Base-by-base conservation (phyloP, 2,888 invertebrate genomes). In the Fissipunctia ypsillon region DNA sequence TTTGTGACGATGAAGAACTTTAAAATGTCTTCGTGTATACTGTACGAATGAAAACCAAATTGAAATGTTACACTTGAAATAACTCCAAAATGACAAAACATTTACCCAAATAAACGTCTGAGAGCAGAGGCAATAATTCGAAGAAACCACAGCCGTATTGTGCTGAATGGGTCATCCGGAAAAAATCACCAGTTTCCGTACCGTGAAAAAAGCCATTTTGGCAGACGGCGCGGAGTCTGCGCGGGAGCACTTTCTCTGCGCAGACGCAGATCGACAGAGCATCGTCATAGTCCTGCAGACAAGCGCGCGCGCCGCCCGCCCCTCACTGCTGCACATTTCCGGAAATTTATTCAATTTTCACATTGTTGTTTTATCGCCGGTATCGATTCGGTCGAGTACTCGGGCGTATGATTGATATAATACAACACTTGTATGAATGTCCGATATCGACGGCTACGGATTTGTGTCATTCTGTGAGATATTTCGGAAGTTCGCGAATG, bases 181-280 rank as follows among this genome's bases (percentile, higher is more conserved):
- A 95, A 94, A 95, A 93, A 90, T 88, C 90, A 92, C 89, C 91
- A 74, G 93, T 95, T 94, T 93, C 87, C 91, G 92, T 92, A 92
- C 92, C 95, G 93, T 94, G 94, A 95, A 95, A 95, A 80, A 94
- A 93, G 91, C 84, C 90, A 91, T 93, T 94, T 95, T 95, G 96
- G 95, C 95, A 95, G 96, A 94, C 96, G 94, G 92, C 95, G 92
- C 93, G 92, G 94, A 95, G 96, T 96, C 96, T 96, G 95, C 92
- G 93, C 94, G 88, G 91, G 92, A 93, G 89, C 92, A 95, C 96
- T 96, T 96, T 95, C 96, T 95, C 95, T 93, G 95, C 93, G 93
- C 93, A 89, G 89, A 90, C 92, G 91, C 91, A 88, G 91, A 87
- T 91, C 90, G 85, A 83, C 85, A 87, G 84, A 87, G 88, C 90